These are phyloP conservation scores for Drosophila meridiana DNA, from an alignment of 2,888 invertebrate genomes.

Conservation along the genomic window DNA sequence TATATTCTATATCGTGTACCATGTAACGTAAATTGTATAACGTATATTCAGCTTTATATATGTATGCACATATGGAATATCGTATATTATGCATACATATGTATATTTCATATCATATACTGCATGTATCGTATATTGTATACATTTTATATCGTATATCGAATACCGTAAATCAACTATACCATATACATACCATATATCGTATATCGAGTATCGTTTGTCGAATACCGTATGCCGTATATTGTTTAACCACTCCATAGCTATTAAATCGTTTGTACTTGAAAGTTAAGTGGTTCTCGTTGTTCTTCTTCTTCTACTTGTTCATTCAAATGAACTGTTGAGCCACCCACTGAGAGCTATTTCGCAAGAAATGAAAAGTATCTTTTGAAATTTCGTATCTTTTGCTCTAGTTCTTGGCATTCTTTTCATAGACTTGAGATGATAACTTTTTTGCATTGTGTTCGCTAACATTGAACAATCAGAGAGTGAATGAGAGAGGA, in stretches of 20 bases:
- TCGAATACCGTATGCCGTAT: too few relatives aligned
- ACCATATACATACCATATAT: too few relatives aligned
- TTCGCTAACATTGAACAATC: slow-evolving; percentile 25
- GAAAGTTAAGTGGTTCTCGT: not conserved
- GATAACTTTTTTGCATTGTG: slow-evolving; percentile 33
- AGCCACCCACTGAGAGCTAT: slow-evolving; percentile 6
- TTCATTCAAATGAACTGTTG: not conserved
- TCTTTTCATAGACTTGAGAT: slow-evolving; percentile 18
- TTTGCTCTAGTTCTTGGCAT: slow-evolving; percentile 12
- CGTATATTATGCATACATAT: too few relatives aligned
- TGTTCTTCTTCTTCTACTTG: not conserved
- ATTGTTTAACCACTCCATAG: not conserved
- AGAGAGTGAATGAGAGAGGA: not conserved
- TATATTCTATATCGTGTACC: too few relatives aligned
- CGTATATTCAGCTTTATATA: too few relatives aligned
- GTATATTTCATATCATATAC: too few relatives aligned
- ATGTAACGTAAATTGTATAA: too few relatives aligned
- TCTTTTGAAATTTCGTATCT: slow-evolving; percentile 18
- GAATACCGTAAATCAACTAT: too few relatives aligned
- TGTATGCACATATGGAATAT: too few relatives aligned
- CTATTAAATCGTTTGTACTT: slow-evolving; percentile 1
- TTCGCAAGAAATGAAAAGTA: slow-evolving; percentile 4
- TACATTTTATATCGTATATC: too few relatives aligned
- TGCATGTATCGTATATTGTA: too few relatives aligned
- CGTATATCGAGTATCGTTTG: too few relatives aligned